These are phyloP conservation scores for Corapipo altera DNA, from an alignment of 2,113 vertebrate genomes.

Conservation along the genomic window DNA sequence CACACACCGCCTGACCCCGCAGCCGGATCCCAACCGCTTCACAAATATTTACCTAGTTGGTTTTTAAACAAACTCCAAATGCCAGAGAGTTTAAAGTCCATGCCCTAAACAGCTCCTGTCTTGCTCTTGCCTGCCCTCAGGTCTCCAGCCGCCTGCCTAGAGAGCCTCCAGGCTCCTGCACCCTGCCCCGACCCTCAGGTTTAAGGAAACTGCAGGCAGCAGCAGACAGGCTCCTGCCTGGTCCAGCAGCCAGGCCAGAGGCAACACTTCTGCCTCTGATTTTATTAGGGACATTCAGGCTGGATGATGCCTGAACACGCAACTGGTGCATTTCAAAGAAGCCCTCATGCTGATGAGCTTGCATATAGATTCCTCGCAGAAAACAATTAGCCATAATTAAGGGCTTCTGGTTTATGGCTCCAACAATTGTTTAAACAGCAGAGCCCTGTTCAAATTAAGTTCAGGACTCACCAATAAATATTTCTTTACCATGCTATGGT, in stretches of 20 bases:
- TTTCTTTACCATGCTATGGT: background rate
- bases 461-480: slow-evolving; percentile 19
- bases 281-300: background rate
- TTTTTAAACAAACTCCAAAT: slow-evolving; percentile 53
- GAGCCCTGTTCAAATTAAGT: slow-evolving; percentile 41
- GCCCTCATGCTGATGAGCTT: slow-evolving; percentile 37
- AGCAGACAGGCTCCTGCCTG: background rate
- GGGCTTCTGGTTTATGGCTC: slow-evolving; percentile 62
- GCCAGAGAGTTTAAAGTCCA: slow-evolving; percentile 52
- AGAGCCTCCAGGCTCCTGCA: background rate
- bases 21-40: background rate
- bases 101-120: slow-evolving; percentile 30
- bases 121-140: background rate
- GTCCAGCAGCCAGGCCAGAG: background rate
- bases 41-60: slow-evolving; percentile 57
- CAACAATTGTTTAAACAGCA: slow-evolving; percentile 52
- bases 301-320: slow-evolving; percentile 28
- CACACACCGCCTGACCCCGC: background rate
- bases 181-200: fast-evolving
- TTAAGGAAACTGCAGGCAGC: background rate
- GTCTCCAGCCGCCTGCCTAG: background rate
- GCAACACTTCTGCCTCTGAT: background rate
- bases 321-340: slow-evolving; percentile 20
- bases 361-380: slow-evolving; percentile 25
- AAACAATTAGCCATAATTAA: slow-evolving; percentile 66